Evolutionary conservation across 2,113 vertebrate genomes (phyloP).

Genomic region (Ptyas mucosa): DNA sequence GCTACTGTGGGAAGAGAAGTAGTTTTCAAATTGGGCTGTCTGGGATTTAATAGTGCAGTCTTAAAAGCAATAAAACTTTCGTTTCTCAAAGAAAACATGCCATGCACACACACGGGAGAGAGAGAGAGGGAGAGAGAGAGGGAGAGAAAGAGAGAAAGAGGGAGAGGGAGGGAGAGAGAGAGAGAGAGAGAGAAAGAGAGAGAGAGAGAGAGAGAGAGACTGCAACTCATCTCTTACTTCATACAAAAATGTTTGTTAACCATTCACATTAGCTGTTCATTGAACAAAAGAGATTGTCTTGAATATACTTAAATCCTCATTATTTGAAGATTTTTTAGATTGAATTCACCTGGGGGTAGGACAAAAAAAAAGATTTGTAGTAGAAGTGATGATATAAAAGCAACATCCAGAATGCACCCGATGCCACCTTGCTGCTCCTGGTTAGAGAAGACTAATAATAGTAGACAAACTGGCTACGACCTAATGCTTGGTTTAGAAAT

Average conservation of each 20-base stretch:
- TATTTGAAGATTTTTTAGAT: background rate
- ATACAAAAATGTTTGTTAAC: background rate
- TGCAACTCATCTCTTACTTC: background rate
- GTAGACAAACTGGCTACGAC: background rate
- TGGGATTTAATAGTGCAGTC: background rate
- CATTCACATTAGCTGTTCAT: background rate
- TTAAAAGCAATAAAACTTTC: background rate
- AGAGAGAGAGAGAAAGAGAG: rapidly evolving
- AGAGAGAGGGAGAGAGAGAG: background rate
- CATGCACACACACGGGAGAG: background rate
- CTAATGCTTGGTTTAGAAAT: background rate
- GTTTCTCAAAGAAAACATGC: background rate
- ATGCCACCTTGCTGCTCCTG: background rate
- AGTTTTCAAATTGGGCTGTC: background rate
- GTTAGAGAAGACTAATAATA: background rate
- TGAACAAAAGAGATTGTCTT: background rate
- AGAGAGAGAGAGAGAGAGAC: background rate
- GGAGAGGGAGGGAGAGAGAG: no score
- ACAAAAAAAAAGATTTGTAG: background rate
- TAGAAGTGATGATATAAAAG: background rate
- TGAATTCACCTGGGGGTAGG: background rate
- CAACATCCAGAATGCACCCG: background rate
- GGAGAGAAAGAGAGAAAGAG: background rate
- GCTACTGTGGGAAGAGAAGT: background rate
- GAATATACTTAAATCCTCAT: background rate